Base-by-base conservation (phyloP, 1,140 invertebrate genomes). In the Parasteatoda tepidariorum region DNA sequence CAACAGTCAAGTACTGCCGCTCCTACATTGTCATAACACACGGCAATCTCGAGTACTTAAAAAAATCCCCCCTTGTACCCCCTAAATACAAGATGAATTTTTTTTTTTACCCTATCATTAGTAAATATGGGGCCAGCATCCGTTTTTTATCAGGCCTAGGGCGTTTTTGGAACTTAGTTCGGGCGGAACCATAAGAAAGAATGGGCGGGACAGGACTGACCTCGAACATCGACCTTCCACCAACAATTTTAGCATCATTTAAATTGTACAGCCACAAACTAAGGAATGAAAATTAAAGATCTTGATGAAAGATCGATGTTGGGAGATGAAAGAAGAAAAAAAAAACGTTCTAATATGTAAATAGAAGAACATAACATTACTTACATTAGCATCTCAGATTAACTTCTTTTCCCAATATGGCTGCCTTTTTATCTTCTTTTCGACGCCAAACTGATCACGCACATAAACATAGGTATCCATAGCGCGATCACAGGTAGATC, bases 311-410 rank as follows among this genome's bases (percentile, higher is more conserved):
- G 66, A 68, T 68, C 66, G 66, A 68, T 68, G 41, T 34, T 48
- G 31, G 28, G 26, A 33, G 34, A 59, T 15, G 57, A 33, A 11
- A 68, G 33, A 62, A 26, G 2, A 62, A 62, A 26, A 62, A 62
- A 13, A 18, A 4, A 30, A 24, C 59, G 41, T 57, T 55, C n/a
- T 55, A 54, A 73, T 48, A 73, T 73, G 70, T 55, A 73, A 73
- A 73, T 73, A 30, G 57, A 62, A 75, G 62, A 31, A 75, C 59
- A 75, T 75, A 75, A 62, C 73, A 75, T 75, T 75, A 75, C 73
- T 75, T 34, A 62, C 55, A 61, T 75, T 75, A 75, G 59, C 73
- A 61, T 75, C 38, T 55, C 22, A 18, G 30, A 31, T 31, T 30
- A 6, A 31, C 11, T 22, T 31, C n/a, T 26, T 62, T 75, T 24